These are phyloP conservation scores for Ranitomeya imitator DNA, from an alignment of 2,113 vertebrate species.

Conservation along the genomic window DNA sequence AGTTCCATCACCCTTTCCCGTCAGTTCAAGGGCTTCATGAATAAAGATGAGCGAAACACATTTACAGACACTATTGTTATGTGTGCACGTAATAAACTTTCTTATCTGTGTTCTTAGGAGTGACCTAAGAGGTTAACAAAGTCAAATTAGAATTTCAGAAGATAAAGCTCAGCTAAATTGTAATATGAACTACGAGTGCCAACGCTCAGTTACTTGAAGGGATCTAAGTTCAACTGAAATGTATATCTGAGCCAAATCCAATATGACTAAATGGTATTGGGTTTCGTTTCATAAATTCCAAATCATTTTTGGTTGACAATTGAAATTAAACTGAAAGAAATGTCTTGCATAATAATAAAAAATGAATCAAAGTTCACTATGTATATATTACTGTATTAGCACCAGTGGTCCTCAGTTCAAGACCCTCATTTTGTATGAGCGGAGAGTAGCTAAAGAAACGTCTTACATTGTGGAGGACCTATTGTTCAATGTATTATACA, in stretches of 20 bases:
- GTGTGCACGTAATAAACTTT: constrained; percentile 67
- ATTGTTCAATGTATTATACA: too few species aligned
- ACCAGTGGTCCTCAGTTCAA: too few species aligned
- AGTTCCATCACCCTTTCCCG: constrained; percentile 67
- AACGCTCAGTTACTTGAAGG: not conserved
- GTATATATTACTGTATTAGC: too few species aligned
- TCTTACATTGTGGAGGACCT: too few species aligned
- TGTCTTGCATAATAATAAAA: too few species aligned
- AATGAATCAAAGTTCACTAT: too few species aligned
- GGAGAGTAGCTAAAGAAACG: too few species aligned
- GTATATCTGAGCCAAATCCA: not conserved
- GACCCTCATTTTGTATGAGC: too few species aligned
- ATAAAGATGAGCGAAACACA: constrained; percentile 70
- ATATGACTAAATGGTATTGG: not conserved
- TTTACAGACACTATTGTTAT: constrained; percentile 56
- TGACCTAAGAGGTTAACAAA: constrained; percentile 68
- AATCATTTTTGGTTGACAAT: not conserved
- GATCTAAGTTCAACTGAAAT: constrained; percentile 16
- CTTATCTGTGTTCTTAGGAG: constrained; percentile 70
- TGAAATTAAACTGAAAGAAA: not conserved
- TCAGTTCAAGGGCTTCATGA: constrained; percentile 75
- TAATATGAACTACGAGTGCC: constrained; percentile 8
- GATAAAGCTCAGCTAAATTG: constrained; percentile 34
- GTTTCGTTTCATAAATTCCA: not conserved
- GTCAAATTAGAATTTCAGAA: constrained; percentile 61